Evolutionary conservation across 2,113 vertebrate genomes (phyloP).

Genomic region (Apteryx owenii): DNA sequence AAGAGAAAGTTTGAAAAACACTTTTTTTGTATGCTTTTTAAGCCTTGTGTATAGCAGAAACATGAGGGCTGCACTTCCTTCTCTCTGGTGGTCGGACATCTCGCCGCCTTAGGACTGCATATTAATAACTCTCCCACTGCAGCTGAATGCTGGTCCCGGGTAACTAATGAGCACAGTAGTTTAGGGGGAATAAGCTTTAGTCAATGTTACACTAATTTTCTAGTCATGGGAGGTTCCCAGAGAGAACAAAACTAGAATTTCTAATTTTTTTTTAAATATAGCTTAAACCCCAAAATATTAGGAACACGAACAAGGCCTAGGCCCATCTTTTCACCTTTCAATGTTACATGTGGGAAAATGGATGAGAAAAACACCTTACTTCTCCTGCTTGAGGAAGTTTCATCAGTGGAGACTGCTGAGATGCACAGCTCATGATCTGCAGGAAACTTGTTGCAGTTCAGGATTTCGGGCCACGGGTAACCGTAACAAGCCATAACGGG

Average conservation of each 20-base stretch:
- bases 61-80: neutral
- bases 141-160: neutral
- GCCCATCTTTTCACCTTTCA: neutral
- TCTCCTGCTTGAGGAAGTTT: slow-evolving; percentile 55
- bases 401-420: slow-evolving; percentile 72
- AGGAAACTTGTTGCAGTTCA: slow-evolving; percentile 84
- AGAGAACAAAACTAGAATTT: neutral
- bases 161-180: slow-evolving; percentile 9
- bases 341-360: neutral
- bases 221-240: neutral
- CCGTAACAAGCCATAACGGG: slow-evolving; percentile 86
- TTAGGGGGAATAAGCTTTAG: slow-evolving; percentile 2
- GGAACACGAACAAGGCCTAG: neutral
- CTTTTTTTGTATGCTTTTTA: neutral
- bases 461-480: slow-evolving; percentile 86
- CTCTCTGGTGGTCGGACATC: neutral
- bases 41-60: neutral
- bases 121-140: neutral
- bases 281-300: neutral
- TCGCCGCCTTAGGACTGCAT: neutral
- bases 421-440: slow-evolving; percentile 84
- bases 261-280: neutral
- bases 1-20: slow-evolving; percentile 4
- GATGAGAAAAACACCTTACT: slow-evolving; percentile 50
- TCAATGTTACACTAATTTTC: neutral